Evolutionary conservation across 1,140 invertebrate genomes (phyloP).

Genomic region (Thaumatotibia leucotreta): DNA sequence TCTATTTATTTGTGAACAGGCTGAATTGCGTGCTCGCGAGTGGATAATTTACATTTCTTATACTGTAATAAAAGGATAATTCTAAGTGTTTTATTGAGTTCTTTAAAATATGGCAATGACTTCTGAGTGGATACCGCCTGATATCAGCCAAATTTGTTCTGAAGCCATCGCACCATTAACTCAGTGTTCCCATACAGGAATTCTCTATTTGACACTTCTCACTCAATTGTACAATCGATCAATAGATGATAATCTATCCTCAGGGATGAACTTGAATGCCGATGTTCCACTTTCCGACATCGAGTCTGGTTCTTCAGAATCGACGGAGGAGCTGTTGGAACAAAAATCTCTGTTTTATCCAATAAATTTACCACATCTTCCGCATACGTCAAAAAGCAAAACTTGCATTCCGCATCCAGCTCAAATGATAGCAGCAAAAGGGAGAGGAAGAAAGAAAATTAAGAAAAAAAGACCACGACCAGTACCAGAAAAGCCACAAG

Average conservation of each 20-base stretch:
- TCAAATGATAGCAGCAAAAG: constrained; percentile 22
- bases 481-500: background rate
- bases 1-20: background rate
- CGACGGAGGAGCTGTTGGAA: background rate
- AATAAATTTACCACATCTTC: background rate
- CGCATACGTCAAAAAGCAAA: background rate
- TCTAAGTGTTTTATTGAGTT: constrained; percentile 3
- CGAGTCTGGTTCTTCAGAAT: background rate
- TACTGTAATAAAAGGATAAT: background rate
- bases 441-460: constrained; percentile 22
- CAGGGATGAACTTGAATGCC: constrained; percentile 31
- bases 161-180: constrained; percentile 71
- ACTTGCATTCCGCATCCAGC: background rate
- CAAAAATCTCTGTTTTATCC: background rate
- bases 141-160: constrained; percentile 75
- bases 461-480: constrained; percentile 26
- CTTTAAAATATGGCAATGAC: constrained; percentile 31
- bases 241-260: constrained; percentile 29
- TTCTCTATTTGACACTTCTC: constrained; percentile 78
- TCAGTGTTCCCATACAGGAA: constrained; percentile 76
- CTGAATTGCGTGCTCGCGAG: background rate
- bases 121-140: constrained; percentile 74
- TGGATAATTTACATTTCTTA: background rate
- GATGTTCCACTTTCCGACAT: background rate
- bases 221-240: constrained; percentile 77